These are phyloP conservation scores for Eledone cirrhosa DNA, from an alignment of 2,888 invertebrate genomes.

Conservation along the genomic window DNA sequence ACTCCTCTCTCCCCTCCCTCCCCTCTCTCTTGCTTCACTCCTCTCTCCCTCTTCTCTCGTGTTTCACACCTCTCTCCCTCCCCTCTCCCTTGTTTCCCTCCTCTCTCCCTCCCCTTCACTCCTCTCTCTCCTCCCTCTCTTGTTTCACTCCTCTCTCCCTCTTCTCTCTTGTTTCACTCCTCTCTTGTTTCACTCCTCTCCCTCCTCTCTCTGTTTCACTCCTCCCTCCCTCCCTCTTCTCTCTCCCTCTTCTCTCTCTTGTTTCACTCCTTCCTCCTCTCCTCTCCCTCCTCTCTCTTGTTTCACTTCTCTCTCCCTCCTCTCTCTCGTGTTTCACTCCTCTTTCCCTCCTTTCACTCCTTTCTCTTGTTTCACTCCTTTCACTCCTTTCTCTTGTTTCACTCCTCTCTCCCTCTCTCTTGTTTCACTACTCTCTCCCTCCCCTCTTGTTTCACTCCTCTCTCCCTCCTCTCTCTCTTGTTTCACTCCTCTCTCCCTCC, in stretches of 20 bases:
- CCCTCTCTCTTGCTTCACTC: background rate
- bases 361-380: background rate
- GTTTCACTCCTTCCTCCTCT: slow-evolving; percentile 30
- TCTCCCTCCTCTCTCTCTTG: slow-evolving; percentile 13
- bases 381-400: slow-evolving; percentile 35
- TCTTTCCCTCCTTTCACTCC: background rate
- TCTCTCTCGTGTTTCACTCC: too few relatives aligned
- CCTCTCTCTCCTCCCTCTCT: background rate
- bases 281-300: slow-evolving; percentile 37
- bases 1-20: background rate
- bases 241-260: slow-evolving; percentile 36
- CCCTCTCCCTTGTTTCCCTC: background rate
- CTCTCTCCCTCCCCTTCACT: slow-evolving; percentile 10
- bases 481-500: slow-evolving; percentile 31
- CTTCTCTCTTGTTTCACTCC: background rate
- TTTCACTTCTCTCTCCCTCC: background rate
- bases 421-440: background rate
- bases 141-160: background rate
- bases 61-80: background rate
- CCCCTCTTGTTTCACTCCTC: slow-evolving; percentile 1
- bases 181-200: background rate
- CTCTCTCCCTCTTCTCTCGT: background rate
- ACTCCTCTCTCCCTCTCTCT: slow-evolving; percentile 23
- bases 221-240: slow-evolving; percentile 32
- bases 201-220: slow-evolving; percentile 33